Evolutionary conservation across 2,888 invertebrate species (phyloP), one percentile per base, ranked within the genome.

Genomic region (Siphlonurus alternatus): DNA sequence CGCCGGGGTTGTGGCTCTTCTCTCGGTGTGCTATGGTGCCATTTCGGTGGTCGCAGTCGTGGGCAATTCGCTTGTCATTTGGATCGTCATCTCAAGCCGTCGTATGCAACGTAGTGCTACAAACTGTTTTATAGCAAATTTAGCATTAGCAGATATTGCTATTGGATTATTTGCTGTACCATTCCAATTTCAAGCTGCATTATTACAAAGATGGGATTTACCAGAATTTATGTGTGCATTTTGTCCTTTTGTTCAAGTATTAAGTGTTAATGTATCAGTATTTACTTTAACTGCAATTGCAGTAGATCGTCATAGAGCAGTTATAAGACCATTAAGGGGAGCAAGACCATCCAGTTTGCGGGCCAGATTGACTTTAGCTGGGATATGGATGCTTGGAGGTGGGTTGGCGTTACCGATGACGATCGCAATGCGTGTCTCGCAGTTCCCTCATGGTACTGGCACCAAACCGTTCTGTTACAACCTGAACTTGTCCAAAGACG

Each of bases 201-300:
- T 92, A 60, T 79, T 92, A 10, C 93, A 93, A 75, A 79, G 88
- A 68, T 93, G 93, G 93, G 83, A 88, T 70, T 79, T 93, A 61
- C 92, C 93, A 0, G 79, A 84, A 72, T 88, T 92, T 73, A 88
- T 93, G 86, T 93, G 93, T 73, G 84, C 88, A 0, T 87, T 93
- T 74, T 91, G 92, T 69, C 92, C 93, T 0, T 93, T 91, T 75
- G 86, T 92, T 10, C 91, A 91, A 76, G 85, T 88, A 0, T 77
- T 93, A 19, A 88, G 88, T 68, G 90, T 93, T 1, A 91, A 89
- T 72, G 91, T 93, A n/a, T 89, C 89, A 69, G 88, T 93, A 38
- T 89, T 92, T 72, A 93, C 93, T 0, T 77, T 93, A 22, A 90
- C 90, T 15, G 89, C 89, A 63, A 91, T 93, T 65, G 90, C 93